phyloP scores from a whole-genome alignment of 2,888 invertebrate genomes.

The Philhelius pedissequus region DNA sequence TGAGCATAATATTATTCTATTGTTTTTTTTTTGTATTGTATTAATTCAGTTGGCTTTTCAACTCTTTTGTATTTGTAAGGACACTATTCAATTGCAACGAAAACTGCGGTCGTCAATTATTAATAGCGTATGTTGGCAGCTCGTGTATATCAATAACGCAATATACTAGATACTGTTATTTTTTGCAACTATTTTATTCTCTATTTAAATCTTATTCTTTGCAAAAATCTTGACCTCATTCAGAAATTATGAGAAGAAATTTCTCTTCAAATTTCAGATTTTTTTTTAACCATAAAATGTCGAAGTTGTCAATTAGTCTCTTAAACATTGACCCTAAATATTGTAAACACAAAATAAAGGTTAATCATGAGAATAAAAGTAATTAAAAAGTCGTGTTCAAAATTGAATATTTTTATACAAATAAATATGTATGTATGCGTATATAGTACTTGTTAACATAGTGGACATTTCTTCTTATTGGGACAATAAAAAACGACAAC shows the following conservation, averaged over 20 bases:
- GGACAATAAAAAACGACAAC: neutral
- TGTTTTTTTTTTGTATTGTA: no score
- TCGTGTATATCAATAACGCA: no score
- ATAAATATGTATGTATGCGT: no score
- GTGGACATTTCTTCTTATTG: constrained; percentile 48
- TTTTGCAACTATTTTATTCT: no score
- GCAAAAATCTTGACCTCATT: neutral
- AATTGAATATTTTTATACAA: constrained; percentile 47
- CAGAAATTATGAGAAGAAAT: neutral
- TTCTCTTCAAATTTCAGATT: neutral
- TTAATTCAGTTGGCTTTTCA: no score
- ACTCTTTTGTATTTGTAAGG: no score
- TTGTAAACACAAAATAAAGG: neutral
- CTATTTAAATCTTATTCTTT: no score
- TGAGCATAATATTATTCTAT: no score
- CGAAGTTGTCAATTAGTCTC: neutral
- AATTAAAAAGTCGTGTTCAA: constrained; percentile 47
- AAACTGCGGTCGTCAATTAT: no score
- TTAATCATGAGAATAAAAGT: constrained; percentile 27
- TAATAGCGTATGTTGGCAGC: no score
- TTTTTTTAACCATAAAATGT: neutral
- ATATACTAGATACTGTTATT: no score
- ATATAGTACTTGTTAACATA: constrained; percentile 58
- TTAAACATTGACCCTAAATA: neutral
- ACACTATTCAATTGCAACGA: no score